These are phyloP conservation scores for Typhlichthys eigenmanni DNA, from an alignment of 2,797 vertebrate genomes.

Conservation along the genomic window DNA sequence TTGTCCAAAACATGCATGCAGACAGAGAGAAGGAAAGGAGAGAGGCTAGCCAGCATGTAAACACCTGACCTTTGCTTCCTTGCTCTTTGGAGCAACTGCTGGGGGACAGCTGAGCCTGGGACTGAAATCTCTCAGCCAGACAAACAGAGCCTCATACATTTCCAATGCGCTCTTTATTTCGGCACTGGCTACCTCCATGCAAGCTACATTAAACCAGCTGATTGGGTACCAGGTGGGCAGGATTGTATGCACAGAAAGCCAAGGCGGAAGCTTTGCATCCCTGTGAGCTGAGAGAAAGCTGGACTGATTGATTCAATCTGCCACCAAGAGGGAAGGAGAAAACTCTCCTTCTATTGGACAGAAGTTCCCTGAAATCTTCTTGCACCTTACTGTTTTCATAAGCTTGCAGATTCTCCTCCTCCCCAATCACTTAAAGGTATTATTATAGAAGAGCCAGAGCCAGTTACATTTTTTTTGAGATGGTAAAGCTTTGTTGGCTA, in stretches of 20 bases:
- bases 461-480: too few relatives aligned
- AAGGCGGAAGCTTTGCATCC: background rate
- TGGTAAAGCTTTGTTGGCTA: too few relatives aligned
- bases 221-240: too few relatives aligned
- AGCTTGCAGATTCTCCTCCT: conserved; percentile 10
- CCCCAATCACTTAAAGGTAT: conserved; percentile 24
- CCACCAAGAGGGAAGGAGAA: background rate
- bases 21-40: conserved; percentile 8
- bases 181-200: background rate
- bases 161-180: background rate
- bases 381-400: conserved; percentile 7
- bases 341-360: background rate
- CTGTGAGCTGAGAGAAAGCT: background rate
- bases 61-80: conserved; percentile 48
- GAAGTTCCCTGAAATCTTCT: background rate
- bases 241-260: background rate
- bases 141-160: conserved; percentile 14
- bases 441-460: too few relatives aligned
- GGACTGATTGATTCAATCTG: background rate
- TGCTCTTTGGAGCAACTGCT: conserved; percentile 26
- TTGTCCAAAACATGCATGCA: conserved; percentile 12
- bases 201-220: background rate
- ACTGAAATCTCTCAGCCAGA: conserved; percentile 20
- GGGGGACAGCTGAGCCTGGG: conserved; percentile 11
- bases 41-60: conserved; percentile 13